Percentiles rank a stretch among this genome's conserved stretches.
Conservation (phyloP, 1,140 invertebrate genomes). For the Drosophila santomea region DNA sequence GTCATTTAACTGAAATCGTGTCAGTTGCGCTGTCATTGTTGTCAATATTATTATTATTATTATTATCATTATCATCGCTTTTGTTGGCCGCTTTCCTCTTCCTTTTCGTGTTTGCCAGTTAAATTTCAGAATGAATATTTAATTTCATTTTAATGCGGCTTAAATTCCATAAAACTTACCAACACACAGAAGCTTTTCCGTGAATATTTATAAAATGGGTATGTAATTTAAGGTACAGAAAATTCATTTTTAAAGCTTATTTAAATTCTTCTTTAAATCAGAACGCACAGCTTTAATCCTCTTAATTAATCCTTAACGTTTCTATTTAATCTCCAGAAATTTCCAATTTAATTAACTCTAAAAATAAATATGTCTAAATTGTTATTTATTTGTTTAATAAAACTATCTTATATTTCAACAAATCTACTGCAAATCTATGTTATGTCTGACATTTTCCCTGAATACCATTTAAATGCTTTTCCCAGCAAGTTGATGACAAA, state of each 20-base stretch:
- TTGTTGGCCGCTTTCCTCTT: neutral
- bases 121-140: constrained; percentile 63
- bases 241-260: neutral
- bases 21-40: constrained; percentile 50
- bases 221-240: too few relatives aligned
- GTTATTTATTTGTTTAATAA: too few relatives aligned
- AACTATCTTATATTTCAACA: too few relatives aligned
- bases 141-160: constrained; percentile 63
- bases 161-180: constrained; percentile 51
- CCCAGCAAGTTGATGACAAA: neutral
- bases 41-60: constrained; percentile 44
- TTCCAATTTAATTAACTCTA: constrained; percentile 2
- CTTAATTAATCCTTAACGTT: neutral
- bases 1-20: constrained; percentile 66
- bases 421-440: too few relatives aligned
- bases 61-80: constrained; percentile 31
- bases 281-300: neutral
- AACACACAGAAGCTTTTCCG: neutral
- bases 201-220: too few relatives aligned
- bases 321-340: neutral
- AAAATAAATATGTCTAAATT: neutral
- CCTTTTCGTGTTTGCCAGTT: constrained; percentile 31
- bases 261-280: neutral
- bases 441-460: too few relatives aligned
- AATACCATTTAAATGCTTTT: too few relatives aligned